A percentile compares a stretch with the other conserved stretches of the same genome.
Conservation (phyloP, 2,113 vertebrate species). For the Tenrec ecaudatus region DNA sequence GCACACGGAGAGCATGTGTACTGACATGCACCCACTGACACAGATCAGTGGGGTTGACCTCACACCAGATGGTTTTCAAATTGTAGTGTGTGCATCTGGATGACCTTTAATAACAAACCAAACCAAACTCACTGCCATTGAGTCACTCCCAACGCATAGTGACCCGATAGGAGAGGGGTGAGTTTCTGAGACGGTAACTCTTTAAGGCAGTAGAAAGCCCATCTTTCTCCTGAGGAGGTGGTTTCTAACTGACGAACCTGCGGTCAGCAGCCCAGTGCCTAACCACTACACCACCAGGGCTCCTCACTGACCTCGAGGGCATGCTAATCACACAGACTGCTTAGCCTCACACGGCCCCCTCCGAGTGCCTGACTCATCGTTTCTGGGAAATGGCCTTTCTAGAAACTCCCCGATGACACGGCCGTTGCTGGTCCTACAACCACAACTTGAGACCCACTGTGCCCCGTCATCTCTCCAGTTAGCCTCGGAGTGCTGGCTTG, state of each 20-base stretch:
- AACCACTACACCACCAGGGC: too few species aligned
- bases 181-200: too few species aligned
- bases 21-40: background rate
- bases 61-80: background rate
- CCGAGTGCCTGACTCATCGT: background rate
- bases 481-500: background rate
- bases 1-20: too few species aligned
- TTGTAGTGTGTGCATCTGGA: background rate
- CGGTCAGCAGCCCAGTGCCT: too few species aligned
- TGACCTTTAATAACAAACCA: too few species aligned
- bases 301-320: background rate
- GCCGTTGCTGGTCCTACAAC: rapidly evolving
- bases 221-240: too few species aligned
- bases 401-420: background rate
- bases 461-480: background rate
- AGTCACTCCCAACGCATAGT: too few species aligned
- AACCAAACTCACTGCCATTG: too few species aligned
- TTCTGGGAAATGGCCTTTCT: background rate
- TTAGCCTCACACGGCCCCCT: background rate
- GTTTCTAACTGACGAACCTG: too few species aligned
- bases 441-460: background rate
- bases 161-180: too few species aligned
- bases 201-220: too few species aligned
- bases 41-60: background rate
- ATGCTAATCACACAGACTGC: background rate